Base-by-base conservation (phyloP, 2,888 invertebrate genomes). In the Archips crataeganus region DNA sequence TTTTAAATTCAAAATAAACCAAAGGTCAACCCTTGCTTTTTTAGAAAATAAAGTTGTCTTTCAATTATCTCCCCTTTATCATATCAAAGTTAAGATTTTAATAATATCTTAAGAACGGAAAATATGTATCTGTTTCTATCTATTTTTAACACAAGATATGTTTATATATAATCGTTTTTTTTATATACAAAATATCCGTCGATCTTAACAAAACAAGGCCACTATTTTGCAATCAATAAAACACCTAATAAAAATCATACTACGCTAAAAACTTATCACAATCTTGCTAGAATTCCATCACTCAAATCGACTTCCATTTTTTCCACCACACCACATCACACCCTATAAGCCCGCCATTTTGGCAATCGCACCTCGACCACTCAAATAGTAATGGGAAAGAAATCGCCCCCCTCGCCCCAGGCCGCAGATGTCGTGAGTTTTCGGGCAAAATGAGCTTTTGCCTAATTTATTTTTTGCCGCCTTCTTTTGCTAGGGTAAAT, bases 401-500 rank as follows among this genome's bases (percentile, higher is more conserved):
- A 87, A 87, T 87, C 87, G 82, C 86, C 79, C 82, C 84, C 71
- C 81, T 80, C 67, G 72, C 81, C 83, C 82, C 83, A 85, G 87
- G 88, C 88, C 91, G 81, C 93, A 94, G 93, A 93, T 94, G 93
- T 89, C 88, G 90, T 84, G 78, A 77, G 85, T 92, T 92, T 90
- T 90, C 87, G 86, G 85, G 79, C 89, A 86, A 91, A 94, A 94
- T 93, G 94, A 92, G 93, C 91, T 93, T 92, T 92, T 87, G 94
- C 93, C 93, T 94, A 94, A 94, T 94, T 94, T 94, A 94, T 94
- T 94, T 94, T 94, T 94, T 94, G 92, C 90, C 92, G 90, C 94
- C 94, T 94, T 93, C 93, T 93, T 94, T 92, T 92, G 83, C 89
- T 85, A 84, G 86, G 88, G 92, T 90, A 93, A 94, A 94, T 93